These are phyloP conservation scores for Petrocephalus schoutedeni DNA, from an alignment of 2,797 vertebrate genomes.

Conservation along the genomic window DNA sequence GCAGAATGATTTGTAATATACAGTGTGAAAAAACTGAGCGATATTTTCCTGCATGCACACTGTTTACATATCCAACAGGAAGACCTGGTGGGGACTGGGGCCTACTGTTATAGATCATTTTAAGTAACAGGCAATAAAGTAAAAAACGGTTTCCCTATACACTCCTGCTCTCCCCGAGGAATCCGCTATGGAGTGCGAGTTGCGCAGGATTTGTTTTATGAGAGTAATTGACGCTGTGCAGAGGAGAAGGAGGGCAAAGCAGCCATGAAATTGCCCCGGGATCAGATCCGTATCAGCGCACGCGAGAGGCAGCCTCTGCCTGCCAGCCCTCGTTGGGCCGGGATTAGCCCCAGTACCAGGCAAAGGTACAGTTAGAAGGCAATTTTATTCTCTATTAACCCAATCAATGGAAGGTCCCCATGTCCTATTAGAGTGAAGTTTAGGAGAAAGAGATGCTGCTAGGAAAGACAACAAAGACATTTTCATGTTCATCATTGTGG, in stretches of 20 bases:
- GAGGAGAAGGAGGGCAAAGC: conserved; percentile 69
- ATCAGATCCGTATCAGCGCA: conserved; percentile 67
- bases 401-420: conserved; percentile 74
- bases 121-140: conserved; percentile 24
- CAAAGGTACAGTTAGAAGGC: conserved; percentile 68
- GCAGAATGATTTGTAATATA: background rate
- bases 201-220: conserved; percentile 66
- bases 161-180: conserved; percentile 8
- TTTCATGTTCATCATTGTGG: conserved; percentile 59
- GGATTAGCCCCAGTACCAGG: conserved; percentile 61
- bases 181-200: conserved; percentile 42
- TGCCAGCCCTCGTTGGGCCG: conserved; percentile 38
- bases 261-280: conserved; percentile 75
- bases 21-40: background rate
- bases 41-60: background rate
- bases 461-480: conserved; percentile 62
- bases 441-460: conserved; percentile 48
- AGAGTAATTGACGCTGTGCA: conserved; percentile 67
- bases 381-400: conserved; percentile 82
- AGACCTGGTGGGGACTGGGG: background rate
- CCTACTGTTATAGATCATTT: conserved; percentile 22
- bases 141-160: background rate
- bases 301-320: conserved; percentile 42
- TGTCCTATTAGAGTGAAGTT: conserved; percentile 68
- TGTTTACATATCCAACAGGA: background rate